These are phyloP conservation scores for Chloropsis hardwickii DNA, from an alignment of 2,113 vertebrate genomes.

Conservation along the genomic window DNA sequence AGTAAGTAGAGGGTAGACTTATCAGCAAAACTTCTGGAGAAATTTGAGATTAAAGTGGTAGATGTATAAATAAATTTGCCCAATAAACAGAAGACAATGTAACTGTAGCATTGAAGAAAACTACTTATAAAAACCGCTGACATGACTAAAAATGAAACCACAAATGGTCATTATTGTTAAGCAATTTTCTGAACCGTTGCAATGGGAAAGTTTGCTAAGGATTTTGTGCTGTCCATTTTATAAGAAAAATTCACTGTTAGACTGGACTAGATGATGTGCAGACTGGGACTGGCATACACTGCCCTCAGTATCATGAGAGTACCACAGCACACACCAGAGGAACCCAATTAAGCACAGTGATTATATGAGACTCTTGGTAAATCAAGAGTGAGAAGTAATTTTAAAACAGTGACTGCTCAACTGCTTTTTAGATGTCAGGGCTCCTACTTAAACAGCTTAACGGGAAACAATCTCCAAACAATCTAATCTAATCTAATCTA, in stretches of 20 bases:
- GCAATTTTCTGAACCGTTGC: background rate
- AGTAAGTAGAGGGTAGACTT: background rate
- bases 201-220: background rate
- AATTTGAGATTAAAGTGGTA: background rate
- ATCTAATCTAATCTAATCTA: background rate
- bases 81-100: background rate
- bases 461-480: background rate
- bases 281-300: background rate
- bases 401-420: background rate
- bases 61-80: background rate
- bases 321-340: background rate
- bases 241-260: background rate
- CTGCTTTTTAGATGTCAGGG: background rate
- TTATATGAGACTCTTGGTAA: background rate
- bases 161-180: background rate
- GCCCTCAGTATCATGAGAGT: background rate
- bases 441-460: background rate
- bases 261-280: background rate
- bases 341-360: background rate
- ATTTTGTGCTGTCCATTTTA: background rate
- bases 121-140: background rate
- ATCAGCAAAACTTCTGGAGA: background rate
- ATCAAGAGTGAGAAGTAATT: background rate
- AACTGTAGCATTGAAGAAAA: background rate
- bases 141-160: background rate